These are phyloP conservation scores for Pteronotus mesoamericanus DNA, from an alignment of 2,797 vertebrate genomes.

Conservation along the genomic window DNA sequence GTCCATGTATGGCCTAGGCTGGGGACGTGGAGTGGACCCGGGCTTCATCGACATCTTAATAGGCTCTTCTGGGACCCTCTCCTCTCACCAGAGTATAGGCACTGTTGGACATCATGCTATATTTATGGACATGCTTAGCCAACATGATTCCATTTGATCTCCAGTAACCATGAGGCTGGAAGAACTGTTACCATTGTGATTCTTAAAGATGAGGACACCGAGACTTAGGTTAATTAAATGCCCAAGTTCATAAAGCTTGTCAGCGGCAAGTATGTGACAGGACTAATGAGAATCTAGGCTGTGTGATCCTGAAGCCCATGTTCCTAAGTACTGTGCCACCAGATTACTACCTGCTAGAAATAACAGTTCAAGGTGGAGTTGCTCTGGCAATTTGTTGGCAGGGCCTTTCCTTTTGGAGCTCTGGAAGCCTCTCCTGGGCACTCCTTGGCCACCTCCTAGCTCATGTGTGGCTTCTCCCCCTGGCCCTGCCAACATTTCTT, in stretches of 20 bases:
- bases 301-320: background rate
- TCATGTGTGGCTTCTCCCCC: background rate
- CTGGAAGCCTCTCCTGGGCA: background rate
- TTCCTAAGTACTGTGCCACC: background rate
- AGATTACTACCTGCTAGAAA: background rate
- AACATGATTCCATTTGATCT: background rate
- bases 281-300: background rate
- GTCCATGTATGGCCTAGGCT: fast-evolving
- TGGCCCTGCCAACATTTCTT: background rate
- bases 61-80: background rate
- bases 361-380: fast-evolving
- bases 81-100: background rate
- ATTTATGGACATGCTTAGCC: background rate
- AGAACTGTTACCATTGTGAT: too few species aligned
- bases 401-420: background rate
- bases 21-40: background rate
- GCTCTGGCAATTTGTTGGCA: background rate
- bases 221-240: background rate
- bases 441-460: background rate
- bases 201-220: background rate
- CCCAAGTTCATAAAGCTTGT: background rate
- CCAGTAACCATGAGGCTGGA: background rate
- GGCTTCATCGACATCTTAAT: background rate
- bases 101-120: background rate
- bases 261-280: background rate